Percentiles rank a stretch among this genome's conserved stretches.
These are phyloP conservation scores for Notodonta dromedarius DNA, from an alignment of 2,888 invertebrate species.

Conservation along the genomic window DNA sequence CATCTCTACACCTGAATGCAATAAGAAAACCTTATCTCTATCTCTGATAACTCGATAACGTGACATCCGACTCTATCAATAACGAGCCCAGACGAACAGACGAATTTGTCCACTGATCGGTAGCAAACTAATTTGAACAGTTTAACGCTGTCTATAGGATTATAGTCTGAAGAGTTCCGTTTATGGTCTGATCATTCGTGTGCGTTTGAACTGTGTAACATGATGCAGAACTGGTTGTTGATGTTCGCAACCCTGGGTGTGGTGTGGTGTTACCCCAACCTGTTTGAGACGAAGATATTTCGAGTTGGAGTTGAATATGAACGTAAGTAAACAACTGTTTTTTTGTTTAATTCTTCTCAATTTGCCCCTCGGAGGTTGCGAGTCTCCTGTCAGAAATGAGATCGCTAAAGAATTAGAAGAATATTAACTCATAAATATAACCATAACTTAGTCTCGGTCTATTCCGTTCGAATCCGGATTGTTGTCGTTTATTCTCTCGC, in stretches of 20 bases:
- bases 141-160: not conserved
- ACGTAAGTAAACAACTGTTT: conserved; percentile 48
- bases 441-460: too few species aligned
- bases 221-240: conserved; percentile 41
- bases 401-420: too few species aligned
- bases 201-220: conserved; percentile 10
- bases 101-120: not conserved
- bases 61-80: conserved; percentile 1
- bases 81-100: not conserved
- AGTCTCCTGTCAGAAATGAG: too few species aligned
- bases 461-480: too few species aligned
- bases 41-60: conserved; percentile 1
- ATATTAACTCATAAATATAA: too few species aligned
- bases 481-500: too few species aligned
- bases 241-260: conserved; percentile 26
- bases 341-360: too few species aligned
- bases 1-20: not conserved
- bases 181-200: not conserved
- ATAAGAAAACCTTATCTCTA: conserved; percentile 1
- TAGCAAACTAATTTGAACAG: not conserved
- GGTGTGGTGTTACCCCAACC: conserved; percentile 45
- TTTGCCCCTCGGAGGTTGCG: too few species aligned
- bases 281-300: conserved; percentile 60
- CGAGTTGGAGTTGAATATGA: conserved; percentile 76
- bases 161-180: not conserved